Evolutionary conservation across 2,888 invertebrate genomes (phyloP).

Genomic region (Leptopilina drosophilae): DNA sequence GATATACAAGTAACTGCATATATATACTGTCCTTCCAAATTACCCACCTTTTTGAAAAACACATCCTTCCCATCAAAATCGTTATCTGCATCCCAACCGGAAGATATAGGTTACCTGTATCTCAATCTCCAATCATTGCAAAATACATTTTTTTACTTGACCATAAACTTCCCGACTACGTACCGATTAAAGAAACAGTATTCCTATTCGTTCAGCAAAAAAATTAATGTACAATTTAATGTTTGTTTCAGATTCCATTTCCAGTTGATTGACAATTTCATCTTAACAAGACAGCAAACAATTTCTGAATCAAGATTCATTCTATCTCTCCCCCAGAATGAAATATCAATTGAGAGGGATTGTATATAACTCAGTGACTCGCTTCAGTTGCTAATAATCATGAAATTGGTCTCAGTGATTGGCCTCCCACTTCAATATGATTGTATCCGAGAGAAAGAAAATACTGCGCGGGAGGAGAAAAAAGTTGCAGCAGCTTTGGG

Average conservation of each 20-base stretch:
- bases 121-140: no score
- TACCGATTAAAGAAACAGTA: no score
- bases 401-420: slow-evolving; percentile 46
- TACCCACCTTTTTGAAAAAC: no score
- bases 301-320: not conserved
- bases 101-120: no score
- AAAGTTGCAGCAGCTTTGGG: slow-evolving; percentile 38
- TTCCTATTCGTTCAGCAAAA: no score
- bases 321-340: slow-evolving; percentile 4
- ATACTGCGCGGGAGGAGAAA: slow-evolving; percentile 39
- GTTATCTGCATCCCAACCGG: no score
- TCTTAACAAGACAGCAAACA: not conserved
- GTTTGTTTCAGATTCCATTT: not conserved
- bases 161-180: no score
- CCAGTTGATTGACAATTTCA: not conserved
- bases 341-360: slow-evolving; percentile 8
- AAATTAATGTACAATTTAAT: not conserved
- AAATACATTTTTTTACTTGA: no score
- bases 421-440: slow-evolving; percentile 18
- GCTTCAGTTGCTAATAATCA: slow-evolving; percentile 45
- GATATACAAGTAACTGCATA: no score
- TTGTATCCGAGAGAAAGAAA: slow-evolving; percentile 8
- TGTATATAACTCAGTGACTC: not conserved
- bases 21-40: no score
- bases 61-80: no score